phyloP scores from a whole-genome alignment of 30 jellyfish, hydroid and myxozoan genomes.

The Turritopsis rubra region DNA sequence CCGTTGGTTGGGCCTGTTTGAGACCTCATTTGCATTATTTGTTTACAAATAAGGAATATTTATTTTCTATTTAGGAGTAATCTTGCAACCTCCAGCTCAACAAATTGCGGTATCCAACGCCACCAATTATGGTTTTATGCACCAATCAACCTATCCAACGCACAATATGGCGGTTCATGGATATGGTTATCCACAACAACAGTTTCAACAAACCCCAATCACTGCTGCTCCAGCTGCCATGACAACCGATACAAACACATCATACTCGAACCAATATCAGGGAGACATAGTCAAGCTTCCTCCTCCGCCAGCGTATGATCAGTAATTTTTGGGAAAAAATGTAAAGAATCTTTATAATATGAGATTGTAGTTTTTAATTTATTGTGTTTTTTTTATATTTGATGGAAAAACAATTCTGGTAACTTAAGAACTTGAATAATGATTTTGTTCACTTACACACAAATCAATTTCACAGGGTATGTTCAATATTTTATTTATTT shows the following conservation, averaged over 20 bases:
- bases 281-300: background rate
- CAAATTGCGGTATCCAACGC: background rate
- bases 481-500: no score
- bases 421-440: no score
- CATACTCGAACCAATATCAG: background rate
- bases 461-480: no score
- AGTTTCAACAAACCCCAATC: background rate
- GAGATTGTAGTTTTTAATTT: no score
- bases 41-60: no score
- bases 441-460: no score
- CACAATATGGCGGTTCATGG: background rate
- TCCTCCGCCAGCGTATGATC: background rate
- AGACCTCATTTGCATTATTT: no score
- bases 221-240: background rate
- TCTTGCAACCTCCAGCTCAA: background rate
- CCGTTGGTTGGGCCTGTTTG: no score
- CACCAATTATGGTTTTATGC: background rate
- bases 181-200: conserved; percentile 13
- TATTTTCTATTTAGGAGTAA: background rate
- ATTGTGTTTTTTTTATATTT: no score
- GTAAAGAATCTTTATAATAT: no score
- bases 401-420: no score
- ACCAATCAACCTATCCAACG: background rate
- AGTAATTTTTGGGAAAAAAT: background rate
- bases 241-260: background rate